A percentile compares a stretch with the other conserved stretches of the same genome.
Evolutionary conservation across 2,888 invertebrate species (phyloP).

Genomic region (Cryptocheilus praepositus): DNA sequence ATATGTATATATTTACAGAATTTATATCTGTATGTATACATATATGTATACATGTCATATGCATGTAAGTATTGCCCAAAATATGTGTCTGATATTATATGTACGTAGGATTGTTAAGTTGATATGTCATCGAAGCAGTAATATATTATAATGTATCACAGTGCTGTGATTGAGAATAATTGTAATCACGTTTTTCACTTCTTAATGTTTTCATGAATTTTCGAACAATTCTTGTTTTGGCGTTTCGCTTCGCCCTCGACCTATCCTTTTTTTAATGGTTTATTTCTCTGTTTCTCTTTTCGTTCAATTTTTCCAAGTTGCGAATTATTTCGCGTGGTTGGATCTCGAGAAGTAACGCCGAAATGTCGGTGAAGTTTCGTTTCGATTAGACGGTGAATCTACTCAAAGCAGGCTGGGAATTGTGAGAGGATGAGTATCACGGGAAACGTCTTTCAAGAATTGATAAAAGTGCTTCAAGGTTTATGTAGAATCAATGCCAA

Average conservation of each 20-base stretch:
- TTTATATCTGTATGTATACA: too few relatives aligned
- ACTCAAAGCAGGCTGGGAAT: too few relatives aligned
- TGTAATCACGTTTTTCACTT: constrained; percentile 52
- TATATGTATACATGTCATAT: constrained; percentile 25
- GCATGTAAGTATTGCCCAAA: constrained; percentile 54
- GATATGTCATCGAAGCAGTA: constrained; percentile 67
- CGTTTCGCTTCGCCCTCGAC: constrained; percentile 44
- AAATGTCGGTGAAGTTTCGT: constrained; percentile 16
- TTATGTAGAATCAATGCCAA: too few relatives aligned
- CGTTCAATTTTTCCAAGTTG: too few relatives aligned
- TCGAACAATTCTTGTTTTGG: constrained; percentile 19
- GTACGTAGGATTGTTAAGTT: constrained; percentile 57
- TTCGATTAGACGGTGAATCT: constrained; percentile 8
- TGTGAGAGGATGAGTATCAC: too few relatives aligned
- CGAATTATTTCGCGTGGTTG: too few relatives aligned
- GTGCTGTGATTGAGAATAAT: constrained; percentile 66
- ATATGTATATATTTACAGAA: too few relatives aligned
- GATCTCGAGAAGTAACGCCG: neutral
- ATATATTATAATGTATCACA: constrained; percentile 63
- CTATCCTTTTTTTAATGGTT: constrained; percentile 27
- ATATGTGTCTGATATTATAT: constrained; percentile 48
- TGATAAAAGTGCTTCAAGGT: too few relatives aligned
- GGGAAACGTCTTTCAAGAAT: too few relatives aligned
- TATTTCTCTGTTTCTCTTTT: too few relatives aligned
- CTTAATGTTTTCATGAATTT: constrained; percentile 13